Percentiles rank a stretch among this genome's conserved stretches.
These are phyloP conservation scores for Axinella damicornis DNA, from an alignment of 37 sponge, comb jelly and placozoan species.

Conservation along the genomic window DNA sequence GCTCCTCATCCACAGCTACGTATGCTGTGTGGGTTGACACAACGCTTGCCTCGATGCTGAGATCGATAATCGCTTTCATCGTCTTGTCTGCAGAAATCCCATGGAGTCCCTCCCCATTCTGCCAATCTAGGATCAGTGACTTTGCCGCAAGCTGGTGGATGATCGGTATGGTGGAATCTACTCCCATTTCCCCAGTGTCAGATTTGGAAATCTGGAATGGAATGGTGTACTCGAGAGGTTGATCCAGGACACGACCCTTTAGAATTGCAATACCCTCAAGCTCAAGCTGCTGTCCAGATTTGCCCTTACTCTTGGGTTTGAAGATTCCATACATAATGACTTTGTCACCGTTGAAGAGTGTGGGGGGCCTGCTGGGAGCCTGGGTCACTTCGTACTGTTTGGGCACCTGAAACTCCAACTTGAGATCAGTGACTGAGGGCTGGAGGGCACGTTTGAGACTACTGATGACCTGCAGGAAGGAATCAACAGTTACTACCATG, in stretches of 20 bases:
- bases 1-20: conserved; percentile 76
- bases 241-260: conserved; percentile 46
- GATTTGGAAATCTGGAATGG: conserved; percentile 12
- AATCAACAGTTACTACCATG: too few species aligned
- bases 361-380: conserved; percentile 55
- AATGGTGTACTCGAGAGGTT: conserved; percentile 35
- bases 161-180: conserved; percentile 28
- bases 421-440: conserved; percentile 65
- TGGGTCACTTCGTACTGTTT: conserved; percentile 27
- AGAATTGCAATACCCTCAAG: conserved; percentile 43
- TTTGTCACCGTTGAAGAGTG: conserved; percentile 74
- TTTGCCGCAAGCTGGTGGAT: conserved; percentile 86
- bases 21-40: conserved; percentile 75
- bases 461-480: conserved; percentile 57
- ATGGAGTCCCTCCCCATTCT: conserved; percentile 8
- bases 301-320: conserved; percentile 1
- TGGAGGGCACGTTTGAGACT: conserved; percentile 76
- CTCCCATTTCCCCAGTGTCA: neutral
- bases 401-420: conserved; percentile 54
- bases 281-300: neutral
- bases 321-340: conserved; percentile 71
- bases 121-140: conserved; percentile 63
- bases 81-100: conserved; percentile 5
- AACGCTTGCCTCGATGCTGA: conserved; percentile 74
- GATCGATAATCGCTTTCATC: conserved; percentile 45